A percentile compares a stretch with the other conserved stretches of the same genome.
Evolutionary conservation across 1,140 invertebrate genomes (phyloP).

Genomic region (Uloborus diversus): DNA sequence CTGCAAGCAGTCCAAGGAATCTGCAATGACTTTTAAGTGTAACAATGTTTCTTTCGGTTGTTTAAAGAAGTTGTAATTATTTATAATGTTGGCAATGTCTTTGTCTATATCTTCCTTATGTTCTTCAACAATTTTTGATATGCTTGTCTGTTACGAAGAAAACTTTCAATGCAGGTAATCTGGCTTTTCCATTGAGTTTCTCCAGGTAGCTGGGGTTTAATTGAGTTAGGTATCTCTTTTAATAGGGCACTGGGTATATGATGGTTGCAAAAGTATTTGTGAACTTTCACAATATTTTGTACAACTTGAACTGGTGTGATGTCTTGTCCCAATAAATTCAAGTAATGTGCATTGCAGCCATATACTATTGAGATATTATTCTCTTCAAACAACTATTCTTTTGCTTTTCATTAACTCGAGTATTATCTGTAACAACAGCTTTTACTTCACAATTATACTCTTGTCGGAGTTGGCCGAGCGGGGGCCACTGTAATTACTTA

Average conservation of each 20-base stretch:
- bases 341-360: not conserved
- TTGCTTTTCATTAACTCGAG: not conserved
- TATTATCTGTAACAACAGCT: not conserved
- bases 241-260: not conserved
- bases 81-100: not conserved
- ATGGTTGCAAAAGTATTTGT: not conserved
- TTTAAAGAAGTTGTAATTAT: not conserved
- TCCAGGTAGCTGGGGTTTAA: not conserved
- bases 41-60: not conserved
- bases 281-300: not conserved
- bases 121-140: too few species aligned
- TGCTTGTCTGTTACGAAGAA: not conserved
- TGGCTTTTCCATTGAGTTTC: not conserved
- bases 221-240: not conserved
- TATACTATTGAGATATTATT: not conserved
- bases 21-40: not conserved
- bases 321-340: too few species aligned
- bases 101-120: not conserved
- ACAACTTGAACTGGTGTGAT: not conserved
- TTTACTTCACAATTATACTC: not conserved
- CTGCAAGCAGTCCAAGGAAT: not conserved
- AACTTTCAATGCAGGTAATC: not conserved
- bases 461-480: too few species aligned
- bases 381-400: not conserved
- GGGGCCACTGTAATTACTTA: too few species aligned